Evolutionary conservation across 2,888 invertebrate species (phyloP), one percentile per base, ranked within the genome.

Genomic region (Brenthis daphne): DNA sequence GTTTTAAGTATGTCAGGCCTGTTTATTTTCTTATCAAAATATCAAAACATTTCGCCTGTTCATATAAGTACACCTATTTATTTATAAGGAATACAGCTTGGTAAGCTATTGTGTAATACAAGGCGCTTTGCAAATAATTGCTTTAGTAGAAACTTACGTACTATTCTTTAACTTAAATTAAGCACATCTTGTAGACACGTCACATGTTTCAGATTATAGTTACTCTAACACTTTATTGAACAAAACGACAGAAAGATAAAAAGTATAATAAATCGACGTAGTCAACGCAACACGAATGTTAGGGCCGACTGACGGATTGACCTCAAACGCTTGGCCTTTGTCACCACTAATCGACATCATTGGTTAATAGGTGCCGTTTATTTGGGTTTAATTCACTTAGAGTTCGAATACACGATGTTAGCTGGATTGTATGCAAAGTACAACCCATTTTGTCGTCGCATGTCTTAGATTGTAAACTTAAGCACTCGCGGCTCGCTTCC

Each of bases 341-440:
- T 69, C 71, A 63, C 37, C 61, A 64, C 64, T 64, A 72, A 72
- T 71, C 72, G 64, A 64, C 68, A 69, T 75, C 55, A 74, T 73
- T 75, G 75, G 71, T 71, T 76, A 75, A 75, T 75, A 73, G 73
- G 16, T 50, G 60, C 68, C 71, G 65, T 74, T 75, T 74, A 73
- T 75, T 66, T 72, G 65, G 66, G 53, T 58, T 69, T 71, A 65
- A 73, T 68, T 68, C 68, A 73, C 70, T 75, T 74, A 75, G 20
- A 5, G 16, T 16, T 4, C 11, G 37, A 43, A 53, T 53, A 16
- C 37, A 53, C 8, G 24, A 43, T 43, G 8, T 43, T 8, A 43
- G 8, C 8, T 43, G 37, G 8, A 43, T 43, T 43, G 37, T 43
- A 43, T 43, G 37, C 37, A 43, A 57, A 43, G 2, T 20, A 0